Conservation (phyloP, 2,113 vertebrate species). For the Galemys pyrenaicus region DNA sequence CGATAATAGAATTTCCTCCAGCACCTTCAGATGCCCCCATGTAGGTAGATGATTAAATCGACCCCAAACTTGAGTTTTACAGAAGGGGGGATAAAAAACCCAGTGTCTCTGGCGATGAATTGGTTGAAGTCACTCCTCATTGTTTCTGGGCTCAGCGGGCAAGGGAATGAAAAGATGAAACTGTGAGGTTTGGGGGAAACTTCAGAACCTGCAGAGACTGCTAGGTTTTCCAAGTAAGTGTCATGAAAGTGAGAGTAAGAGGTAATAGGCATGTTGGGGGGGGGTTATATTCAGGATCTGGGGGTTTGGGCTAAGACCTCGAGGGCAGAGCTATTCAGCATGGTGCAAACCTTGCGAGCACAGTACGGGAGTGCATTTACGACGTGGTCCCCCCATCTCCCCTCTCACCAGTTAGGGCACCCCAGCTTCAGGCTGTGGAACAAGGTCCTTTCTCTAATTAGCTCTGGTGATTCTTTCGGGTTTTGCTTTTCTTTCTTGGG, state of each 20-base stretch:
- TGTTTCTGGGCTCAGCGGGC: background rate
- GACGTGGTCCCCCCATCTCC: background rate
- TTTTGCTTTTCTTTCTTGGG: background rate
- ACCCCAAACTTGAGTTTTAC: background rate
- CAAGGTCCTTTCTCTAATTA: background rate
- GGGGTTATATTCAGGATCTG: background rate
- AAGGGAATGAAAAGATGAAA: conserved; percentile 49
- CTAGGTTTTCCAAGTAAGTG: background rate
- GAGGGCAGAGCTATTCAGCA: background rate
- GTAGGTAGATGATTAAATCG: background rate
- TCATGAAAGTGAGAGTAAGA: background rate
- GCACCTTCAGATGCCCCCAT: background rate
- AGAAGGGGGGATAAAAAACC: background rate
- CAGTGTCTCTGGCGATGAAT: too few relatives aligned
- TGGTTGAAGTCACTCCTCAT: background rate
- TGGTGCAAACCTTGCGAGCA: background rate
- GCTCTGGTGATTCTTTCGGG: background rate
- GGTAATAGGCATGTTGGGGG: background rate
- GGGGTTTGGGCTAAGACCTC: background rate
- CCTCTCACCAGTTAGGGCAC: background rate
- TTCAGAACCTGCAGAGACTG: background rate
- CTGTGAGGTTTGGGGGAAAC: background rate
- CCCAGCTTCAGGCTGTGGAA: background rate
- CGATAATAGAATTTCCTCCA: conserved; percentile 17
- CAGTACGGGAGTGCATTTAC: background rate